Conservation (phyloP, 2,113 vertebrate species). For the Calyptommatus sinebrachiatus region DNA sequence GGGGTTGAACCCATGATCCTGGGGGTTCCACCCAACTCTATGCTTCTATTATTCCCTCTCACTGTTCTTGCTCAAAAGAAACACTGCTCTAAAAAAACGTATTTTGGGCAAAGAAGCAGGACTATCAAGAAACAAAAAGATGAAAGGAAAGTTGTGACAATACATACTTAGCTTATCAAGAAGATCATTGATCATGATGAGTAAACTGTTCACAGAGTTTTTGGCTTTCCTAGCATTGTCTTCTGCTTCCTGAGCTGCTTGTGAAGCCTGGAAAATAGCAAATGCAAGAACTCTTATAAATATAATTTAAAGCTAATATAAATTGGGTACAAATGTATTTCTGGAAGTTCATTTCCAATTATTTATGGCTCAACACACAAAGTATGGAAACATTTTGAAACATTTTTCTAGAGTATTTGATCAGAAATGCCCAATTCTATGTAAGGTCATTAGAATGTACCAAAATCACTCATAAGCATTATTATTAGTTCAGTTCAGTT, state of each 20-base stretch:
- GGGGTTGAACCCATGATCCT: too few relatives aligned
- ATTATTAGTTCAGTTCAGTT: too few relatives aligned
- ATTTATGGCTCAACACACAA: neutral
- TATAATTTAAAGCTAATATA: neutral
- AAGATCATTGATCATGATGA: slow-evolving; percentile 81
- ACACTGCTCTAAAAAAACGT: neutral
- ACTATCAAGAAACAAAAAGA: neutral
- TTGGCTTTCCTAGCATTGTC: slow-evolving; percentile 94
- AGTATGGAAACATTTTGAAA: neutral
- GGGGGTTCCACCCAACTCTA: too few relatives aligned
- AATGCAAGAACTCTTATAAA: neutral
- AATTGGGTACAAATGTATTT: neutral
- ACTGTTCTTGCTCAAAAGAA: too few relatives aligned
- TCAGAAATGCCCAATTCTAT: neutral
- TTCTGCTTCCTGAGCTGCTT: slow-evolving; percentile 90
- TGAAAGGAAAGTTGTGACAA: neutral
- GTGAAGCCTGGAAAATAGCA: slow-evolving; percentile 76
- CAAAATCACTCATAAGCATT: neutral
- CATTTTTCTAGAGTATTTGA: neutral
- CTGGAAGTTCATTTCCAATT: neutral
- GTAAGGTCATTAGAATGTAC: neutral
- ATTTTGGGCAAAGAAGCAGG: neutral
- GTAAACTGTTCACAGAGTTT: slow-evolving; percentile 83
- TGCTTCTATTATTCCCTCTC: too few relatives aligned
- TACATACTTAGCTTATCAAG: slow-evolving; percentile 85